These are phyloP conservation scores for Imbricaverruca yamaguchii DNA, from an alignment of 2,888 invertebrate species.

Conservation along the genomic window DNA sequence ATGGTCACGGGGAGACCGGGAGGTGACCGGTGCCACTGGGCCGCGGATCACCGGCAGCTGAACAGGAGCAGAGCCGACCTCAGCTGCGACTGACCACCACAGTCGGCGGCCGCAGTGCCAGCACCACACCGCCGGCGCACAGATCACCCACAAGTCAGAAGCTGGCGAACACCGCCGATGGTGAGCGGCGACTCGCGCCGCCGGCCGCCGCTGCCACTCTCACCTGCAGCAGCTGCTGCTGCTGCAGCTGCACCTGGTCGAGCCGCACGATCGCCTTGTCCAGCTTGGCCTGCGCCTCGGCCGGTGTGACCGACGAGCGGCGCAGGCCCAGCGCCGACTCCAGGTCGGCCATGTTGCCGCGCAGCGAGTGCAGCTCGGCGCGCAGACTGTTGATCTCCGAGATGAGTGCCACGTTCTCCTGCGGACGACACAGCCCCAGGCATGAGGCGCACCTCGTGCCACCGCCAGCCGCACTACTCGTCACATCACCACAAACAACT, in stretches of 20 bases:
- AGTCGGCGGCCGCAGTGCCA: no score
- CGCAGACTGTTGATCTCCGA: conserved; percentile 69
- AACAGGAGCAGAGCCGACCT: no score
- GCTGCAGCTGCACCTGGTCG: conserved; percentile 46
- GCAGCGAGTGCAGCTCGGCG: conserved; percentile 57
- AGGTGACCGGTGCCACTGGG: no score
- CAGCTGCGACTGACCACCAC: no score
- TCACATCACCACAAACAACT: no score
- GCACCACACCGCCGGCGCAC: no score
- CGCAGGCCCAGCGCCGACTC: conserved; percentile 61
- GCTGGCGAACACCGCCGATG: no score
- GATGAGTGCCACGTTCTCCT: conserved; percentile 68
- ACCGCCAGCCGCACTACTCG: no score
- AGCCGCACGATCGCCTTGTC: conserved; percentile 54
- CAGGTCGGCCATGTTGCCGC: conserved; percentile 60
- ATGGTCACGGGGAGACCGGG: no score
- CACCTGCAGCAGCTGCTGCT: not conserved
- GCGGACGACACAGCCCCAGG: conserved; percentile 29
- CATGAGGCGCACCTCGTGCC: not conserved
- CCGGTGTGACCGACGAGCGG: conserved; percentile 51
- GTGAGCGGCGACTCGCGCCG: no score
- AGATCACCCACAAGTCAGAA: no score
- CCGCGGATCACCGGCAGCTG: no score
- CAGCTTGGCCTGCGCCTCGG: conserved; percentile 56
- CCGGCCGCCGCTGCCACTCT: not conserved